Evolutionary conservation across 2,888 invertebrate species (phyloP).

Genomic region (Latrodectus hesperus): DNA sequence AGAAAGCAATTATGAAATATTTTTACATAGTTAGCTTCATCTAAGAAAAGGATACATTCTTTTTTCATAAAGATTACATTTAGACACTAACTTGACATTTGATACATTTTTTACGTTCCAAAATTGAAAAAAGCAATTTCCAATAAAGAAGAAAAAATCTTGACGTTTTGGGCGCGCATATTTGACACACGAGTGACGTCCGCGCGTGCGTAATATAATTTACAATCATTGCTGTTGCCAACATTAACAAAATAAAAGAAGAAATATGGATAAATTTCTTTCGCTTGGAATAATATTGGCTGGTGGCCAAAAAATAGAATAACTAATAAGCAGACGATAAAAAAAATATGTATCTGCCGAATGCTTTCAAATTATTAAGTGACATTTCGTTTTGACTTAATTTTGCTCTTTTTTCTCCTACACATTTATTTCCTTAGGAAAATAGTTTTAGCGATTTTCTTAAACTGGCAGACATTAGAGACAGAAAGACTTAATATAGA

Average conservation of each 20-base stretch:
- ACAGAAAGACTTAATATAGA: too few relatives aligned
- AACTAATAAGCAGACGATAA: neutral
- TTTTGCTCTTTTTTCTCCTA: neutral
- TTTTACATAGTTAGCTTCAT: neutral
- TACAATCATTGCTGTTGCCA: constrained; percentile 25
- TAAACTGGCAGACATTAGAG: too few relatives aligned
- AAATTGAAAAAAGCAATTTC: neutral
- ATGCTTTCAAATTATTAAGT: constrained; percentile 44
- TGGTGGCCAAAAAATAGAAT: constrained; percentile 35
- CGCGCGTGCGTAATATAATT: constrained; percentile 52
- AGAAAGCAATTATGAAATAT: too few relatives aligned
- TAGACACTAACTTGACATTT: constrained; percentile 62
- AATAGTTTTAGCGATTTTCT: constrained; percentile 17
- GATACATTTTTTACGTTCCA: constrained; percentile 24
- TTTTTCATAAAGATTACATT: constrained; percentile 6
- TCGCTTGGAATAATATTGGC: constrained; percentile 35
- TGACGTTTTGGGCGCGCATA: constrained; percentile 36
- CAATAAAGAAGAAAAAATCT: constrained; percentile 23
- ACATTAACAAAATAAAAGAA: constrained; percentile 10
- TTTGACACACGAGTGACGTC: constrained; percentile 55
- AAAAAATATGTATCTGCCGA: constrained; percentile 9
- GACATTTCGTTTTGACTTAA: constrained; percentile 22
- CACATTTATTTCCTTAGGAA: constrained; percentile 8
- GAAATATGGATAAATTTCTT: constrained; percentile 39
- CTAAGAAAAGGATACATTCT: neutral